These are phyloP conservation scores for Ochlodes sylvanus DNA, from an alignment of 2,888 invertebrate genomes.

Conservation along the genomic window DNA sequence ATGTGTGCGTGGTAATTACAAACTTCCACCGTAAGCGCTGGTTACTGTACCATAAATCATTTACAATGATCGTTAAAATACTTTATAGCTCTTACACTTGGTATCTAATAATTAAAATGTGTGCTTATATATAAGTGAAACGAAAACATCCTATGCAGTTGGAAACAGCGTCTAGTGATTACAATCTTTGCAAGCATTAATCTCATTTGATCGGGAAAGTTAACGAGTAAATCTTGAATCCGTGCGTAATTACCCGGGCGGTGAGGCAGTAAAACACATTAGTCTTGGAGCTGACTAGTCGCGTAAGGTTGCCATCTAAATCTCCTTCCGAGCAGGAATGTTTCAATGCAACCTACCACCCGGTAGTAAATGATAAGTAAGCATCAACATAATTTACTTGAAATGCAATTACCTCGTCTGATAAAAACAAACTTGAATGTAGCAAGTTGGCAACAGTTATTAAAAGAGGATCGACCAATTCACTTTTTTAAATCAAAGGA, in stretches of 20 bases:
- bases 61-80: slow-evolving; percentile 47
- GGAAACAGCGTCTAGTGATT: slow-evolving; percentile 47
- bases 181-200: slow-evolving; percentile 50
- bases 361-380: slow-evolving; percentile 22
- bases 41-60: slow-evolving; percentile 63
- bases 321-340: slow-evolving; percentile 33
- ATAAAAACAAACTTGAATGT: slow-evolving; percentile 3
- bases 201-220: slow-evolving; percentile 50
- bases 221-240: slow-evolving; percentile 47
- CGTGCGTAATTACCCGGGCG: slow-evolving; percentile 45
- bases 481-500: slow-evolving; percentile 4
- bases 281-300: slow-evolving; percentile 39
- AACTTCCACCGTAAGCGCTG: slow-evolving; percentile 55
- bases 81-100: slow-evolving; percentile 61
- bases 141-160: slow-evolving; percentile 41
- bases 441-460: neutral
- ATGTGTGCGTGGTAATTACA: slow-evolving; percentile 42
- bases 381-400: slow-evolving; percentile 1
- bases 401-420: neutral
- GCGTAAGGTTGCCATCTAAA: slow-evolving; percentile 29
- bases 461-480: neutral
- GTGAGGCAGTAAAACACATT: slow-evolving; percentile 41
- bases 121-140: slow-evolving; percentile 37
- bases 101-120: slow-evolving; percentile 64
- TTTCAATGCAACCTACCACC: slow-evolving; percentile 30